phyloP scores from a whole-genome alignment of 2,797 vertebrate species.

The Gouania willdenowi region DNA sequence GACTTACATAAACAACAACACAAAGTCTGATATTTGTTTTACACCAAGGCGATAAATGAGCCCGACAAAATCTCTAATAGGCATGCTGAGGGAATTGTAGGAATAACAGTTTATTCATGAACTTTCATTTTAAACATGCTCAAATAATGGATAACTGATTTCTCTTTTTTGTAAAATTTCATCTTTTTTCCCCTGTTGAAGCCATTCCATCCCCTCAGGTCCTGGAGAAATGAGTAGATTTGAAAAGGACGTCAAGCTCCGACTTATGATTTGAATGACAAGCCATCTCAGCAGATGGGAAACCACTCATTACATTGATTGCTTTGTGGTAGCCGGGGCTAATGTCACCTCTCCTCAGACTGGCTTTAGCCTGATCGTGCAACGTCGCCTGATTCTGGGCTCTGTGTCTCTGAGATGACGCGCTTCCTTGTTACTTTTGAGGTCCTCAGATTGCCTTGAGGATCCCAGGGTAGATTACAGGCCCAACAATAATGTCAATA shows the following conservation, averaged over 20 bases:
- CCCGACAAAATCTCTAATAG: conserved; percentile 35
- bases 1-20: conserved; percentile 41
- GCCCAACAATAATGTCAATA: conserved; percentile 40
- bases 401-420: conserved; percentile 19
- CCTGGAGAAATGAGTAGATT: conserved; percentile 17
- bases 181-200: conserved; percentile 32
- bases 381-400: conserved; percentile 2
- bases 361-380: conserved; percentile 26
- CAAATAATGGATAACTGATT: conserved; percentile 15
- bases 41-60: conserved; percentile 28
- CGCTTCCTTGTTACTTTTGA: conserved; percentile 29
- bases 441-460: conserved; percentile 32
- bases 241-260: conserved; percentile 44
- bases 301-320: conserved; percentile 73
- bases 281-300: conserved; percentile 52
- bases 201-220: conserved; percentile 40
- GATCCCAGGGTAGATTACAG: conserved; percentile 30
- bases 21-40: conserved; percentile 31
- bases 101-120: conserved; percentile 28
- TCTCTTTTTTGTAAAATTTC: too few species aligned
- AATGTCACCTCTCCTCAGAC: conserved; percentile 58
- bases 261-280: conserved; percentile 52
- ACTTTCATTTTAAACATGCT: conserved; percentile 14
- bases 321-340: conserved; percentile 56
- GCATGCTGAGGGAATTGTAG: conserved; percentile 31